phyloP scores from a whole-genome alignment of 2,113 vertebrate species.

The Scartelaos histophorus region DNA sequence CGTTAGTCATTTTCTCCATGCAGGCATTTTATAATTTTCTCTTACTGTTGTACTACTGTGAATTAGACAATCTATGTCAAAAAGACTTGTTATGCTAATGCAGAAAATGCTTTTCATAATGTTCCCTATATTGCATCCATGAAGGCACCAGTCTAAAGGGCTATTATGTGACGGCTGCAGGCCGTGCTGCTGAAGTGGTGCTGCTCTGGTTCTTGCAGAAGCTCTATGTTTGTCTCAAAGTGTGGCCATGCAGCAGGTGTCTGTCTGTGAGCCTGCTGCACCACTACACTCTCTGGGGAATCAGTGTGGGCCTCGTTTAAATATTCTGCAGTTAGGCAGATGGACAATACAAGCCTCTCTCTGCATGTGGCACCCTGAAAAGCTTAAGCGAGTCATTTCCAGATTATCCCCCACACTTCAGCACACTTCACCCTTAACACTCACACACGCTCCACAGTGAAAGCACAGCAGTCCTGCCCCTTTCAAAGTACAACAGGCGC shows the following conservation, averaged over 20 bases:
- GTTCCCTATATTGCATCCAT: slow-evolving; percentile 39
- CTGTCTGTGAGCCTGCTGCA: slow-evolving; percentile 29
- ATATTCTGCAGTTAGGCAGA: slow-evolving; percentile 55
- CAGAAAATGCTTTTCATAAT: slow-evolving; percentile 49
- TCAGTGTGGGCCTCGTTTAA: slow-evolving; percentile 16
- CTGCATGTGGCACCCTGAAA: slow-evolving; percentile 35
- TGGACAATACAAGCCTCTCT: slow-evolving; percentile 53
- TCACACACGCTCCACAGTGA: slow-evolving; percentile 37
- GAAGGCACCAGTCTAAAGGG: slow-evolving; percentile 46
- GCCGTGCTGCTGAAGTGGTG: not conserved
- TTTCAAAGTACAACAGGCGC: slow-evolving; percentile 48
- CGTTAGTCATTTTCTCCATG: not conserved
- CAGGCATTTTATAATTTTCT: not conserved
- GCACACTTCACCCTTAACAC: slow-evolving; percentile 16
- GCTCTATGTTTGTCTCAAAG: slow-evolving; percentile 10
- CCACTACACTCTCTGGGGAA: slow-evolving; percentile 41
- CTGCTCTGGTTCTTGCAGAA: not conserved
- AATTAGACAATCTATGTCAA: slow-evolving; percentile 41
- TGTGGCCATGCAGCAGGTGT: slow-evolving; percentile 65
- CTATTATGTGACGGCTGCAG: slow-evolving; percentile 18
- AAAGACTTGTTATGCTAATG: slow-evolving; percentile 30
- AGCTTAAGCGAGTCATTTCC: slow-evolving; percentile 51
- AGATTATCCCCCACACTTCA: slow-evolving; percentile 40
- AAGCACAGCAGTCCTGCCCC: slow-evolving; percentile 43
- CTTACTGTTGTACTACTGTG: not conserved